These are phyloP conservation scores for Trichonephila inaurata DNA, from an alignment of 1,140 invertebrate species.

Conservation along the genomic window DNA sequence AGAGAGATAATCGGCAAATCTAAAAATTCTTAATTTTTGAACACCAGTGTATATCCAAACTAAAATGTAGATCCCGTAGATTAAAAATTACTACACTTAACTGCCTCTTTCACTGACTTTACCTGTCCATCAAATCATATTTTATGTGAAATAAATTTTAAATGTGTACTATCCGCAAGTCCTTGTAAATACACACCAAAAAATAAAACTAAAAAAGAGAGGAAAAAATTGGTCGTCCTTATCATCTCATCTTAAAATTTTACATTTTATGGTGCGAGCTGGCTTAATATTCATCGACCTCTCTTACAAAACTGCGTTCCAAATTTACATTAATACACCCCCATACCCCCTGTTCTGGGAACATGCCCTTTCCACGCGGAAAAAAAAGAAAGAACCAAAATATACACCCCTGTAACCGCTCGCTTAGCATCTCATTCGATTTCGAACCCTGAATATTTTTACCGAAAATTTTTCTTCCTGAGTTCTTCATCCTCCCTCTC, in stretches of 20 bases:
- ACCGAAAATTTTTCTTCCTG: neutral
- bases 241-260: slow-evolving; percentile 38
- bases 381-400: neutral
- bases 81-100: too few species aligned
- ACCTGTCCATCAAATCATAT: neutral
- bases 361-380: neutral
- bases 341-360: neutral
- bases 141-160: neutral
- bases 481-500: neutral
- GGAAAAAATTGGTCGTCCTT: slow-evolving; percentile 22
- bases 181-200: neutral
- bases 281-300: slow-evolving; percentile 60
- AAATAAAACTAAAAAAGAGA: neutral
- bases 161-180: neutral
- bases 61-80: too few species aligned
- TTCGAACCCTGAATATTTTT: slow-evolving; percentile 56
- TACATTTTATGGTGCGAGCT: slow-evolving; percentile 40
- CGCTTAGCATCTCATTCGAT: slow-evolving; percentile 57
- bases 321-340: slow-evolving; percentile 38
- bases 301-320: neutral
- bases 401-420: slow-evolving; percentile 30
- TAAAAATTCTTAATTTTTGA: too few species aligned
- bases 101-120: neutral
- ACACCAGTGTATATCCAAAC: too few species aligned
- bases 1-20: too few species aligned